These are phyloP conservation scores for Calliscelio sp. DNA, from an alignment of 2,888 invertebrate genomes.

Conservation along the genomic window DNA sequence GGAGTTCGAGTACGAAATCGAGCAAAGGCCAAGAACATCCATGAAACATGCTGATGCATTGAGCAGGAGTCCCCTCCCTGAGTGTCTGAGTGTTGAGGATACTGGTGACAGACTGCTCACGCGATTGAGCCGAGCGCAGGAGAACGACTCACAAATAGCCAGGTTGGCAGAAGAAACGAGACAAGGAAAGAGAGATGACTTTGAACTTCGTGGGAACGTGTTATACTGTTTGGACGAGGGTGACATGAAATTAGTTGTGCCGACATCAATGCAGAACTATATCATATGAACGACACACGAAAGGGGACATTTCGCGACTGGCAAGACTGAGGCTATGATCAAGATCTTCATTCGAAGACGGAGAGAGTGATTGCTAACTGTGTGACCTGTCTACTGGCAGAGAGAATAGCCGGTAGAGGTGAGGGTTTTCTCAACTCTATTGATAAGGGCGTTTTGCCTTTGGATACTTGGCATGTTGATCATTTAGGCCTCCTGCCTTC, in stretches of 20 bases:
- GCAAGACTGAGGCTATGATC: too few species aligned
- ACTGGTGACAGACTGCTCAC: not conserved
- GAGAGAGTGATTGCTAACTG: conserved; percentile 2
- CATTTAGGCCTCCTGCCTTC: conserved; percentile 23
- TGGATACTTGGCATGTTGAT: conserved; percentile 31
- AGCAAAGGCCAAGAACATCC: too few species aligned
- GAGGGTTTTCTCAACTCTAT: conserved; percentile 17
- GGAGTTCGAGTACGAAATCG: too few species aligned
- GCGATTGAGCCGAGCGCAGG: not conserved
- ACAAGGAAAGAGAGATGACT: not conserved
- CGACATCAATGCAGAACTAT: not conserved
- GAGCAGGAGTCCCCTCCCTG: not conserved
- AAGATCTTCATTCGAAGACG: too few species aligned
- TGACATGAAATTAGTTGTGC: not conserved
- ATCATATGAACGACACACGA: not conserved
- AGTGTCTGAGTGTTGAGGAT: not conserved
- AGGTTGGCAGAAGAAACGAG: too few species aligned
- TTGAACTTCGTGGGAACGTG: not conserved
- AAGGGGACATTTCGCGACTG: conserved; percentile 18
- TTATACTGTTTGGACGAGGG: not conserved
- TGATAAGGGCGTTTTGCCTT: not conserved
- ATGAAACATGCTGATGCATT: conserved; percentile 63
- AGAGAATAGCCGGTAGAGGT: not conserved
- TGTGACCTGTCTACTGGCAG: not conserved
- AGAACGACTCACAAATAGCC: too few species aligned